phyloP scores from a whole-genome alignment of 1,140 invertebrate genomes.

The Meloidogyne floridensis region DNA sequence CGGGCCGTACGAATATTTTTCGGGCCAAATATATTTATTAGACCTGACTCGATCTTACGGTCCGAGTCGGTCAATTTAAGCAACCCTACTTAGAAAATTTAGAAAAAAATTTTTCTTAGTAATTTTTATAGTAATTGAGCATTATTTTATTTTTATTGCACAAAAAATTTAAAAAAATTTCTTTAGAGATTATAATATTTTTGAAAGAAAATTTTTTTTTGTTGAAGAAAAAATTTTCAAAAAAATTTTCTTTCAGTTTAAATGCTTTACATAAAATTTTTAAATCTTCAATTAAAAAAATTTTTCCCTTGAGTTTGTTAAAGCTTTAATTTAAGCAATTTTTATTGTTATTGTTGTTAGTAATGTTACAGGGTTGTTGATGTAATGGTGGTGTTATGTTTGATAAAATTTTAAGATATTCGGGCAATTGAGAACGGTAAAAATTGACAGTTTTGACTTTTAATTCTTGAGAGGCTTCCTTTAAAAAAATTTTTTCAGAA shows the following conservation, averaged over 20 bases:
- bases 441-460: conserved; percentile 98
- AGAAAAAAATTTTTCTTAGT: no score
- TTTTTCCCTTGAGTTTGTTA: not conserved
- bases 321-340: not conserved
- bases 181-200: no score
- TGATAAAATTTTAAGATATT: not conserved
- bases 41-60: no score
- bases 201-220: no score
- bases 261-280: not conserved
- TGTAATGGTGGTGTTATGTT: not conserved
- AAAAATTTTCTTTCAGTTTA: not conserved
- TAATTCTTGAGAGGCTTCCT: conserved; percentile 90
- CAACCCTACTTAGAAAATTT: no score
- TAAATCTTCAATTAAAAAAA: not conserved
- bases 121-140: no score
- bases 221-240: no score
- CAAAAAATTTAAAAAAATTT: no score
- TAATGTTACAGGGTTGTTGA: not conserved
- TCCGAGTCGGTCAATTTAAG: no score
- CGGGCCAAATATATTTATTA: no score
- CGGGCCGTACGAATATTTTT: no score
- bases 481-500: not conserved
- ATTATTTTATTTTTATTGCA: no score
- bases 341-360: not conserved
- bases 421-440: conserved; percentile 66